Conservation (phyloP, 1,140 invertebrate genomes). For the Conopomorpha cramerella region DNA sequence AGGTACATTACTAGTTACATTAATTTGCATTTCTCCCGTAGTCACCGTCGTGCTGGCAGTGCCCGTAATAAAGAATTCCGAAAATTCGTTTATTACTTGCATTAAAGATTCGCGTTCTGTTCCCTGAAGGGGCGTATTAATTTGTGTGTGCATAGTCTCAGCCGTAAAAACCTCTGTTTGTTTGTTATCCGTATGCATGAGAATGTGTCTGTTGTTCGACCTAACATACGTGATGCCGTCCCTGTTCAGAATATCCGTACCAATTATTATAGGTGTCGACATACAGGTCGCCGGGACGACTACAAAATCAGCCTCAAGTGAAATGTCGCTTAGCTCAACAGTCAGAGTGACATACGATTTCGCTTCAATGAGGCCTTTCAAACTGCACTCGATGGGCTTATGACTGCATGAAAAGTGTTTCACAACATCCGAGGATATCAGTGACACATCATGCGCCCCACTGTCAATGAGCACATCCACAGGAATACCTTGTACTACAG, state of each 20-base stretch:
- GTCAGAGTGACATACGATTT: constrained; percentile 2
- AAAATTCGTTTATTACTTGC: neutral
- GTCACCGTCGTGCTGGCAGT: neutral
- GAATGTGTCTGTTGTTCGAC: neutral
- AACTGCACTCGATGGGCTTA: neutral
- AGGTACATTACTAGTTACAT: neutral
- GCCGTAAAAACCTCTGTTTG: neutral
- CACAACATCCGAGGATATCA: neutral
- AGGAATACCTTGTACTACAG: neutral
- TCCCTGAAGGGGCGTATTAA: neutral
- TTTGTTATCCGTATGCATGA: neutral
- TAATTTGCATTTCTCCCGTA: neutral
- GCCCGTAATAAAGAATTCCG: neutral
- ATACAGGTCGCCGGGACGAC: constrained; percentile 1
- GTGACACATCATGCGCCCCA: neutral
- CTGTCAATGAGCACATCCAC: constrained; percentile 2
- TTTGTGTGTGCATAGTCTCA: no score
- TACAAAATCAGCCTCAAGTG: constrained; percentile 1
- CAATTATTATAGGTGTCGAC: neutral
- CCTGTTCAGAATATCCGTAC: constrained; percentile 1
- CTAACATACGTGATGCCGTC: neutral
- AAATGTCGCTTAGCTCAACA: neutral
- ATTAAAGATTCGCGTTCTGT: neutral
- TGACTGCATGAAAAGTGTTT: neutral
- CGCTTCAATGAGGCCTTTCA: neutral